Percentiles rank a stretch among this genome's conserved stretches.
Evolutionary conservation across 2,113 vertebrate genomes (phyloP).

Genomic region (Bagarius yarrelli): DNA sequence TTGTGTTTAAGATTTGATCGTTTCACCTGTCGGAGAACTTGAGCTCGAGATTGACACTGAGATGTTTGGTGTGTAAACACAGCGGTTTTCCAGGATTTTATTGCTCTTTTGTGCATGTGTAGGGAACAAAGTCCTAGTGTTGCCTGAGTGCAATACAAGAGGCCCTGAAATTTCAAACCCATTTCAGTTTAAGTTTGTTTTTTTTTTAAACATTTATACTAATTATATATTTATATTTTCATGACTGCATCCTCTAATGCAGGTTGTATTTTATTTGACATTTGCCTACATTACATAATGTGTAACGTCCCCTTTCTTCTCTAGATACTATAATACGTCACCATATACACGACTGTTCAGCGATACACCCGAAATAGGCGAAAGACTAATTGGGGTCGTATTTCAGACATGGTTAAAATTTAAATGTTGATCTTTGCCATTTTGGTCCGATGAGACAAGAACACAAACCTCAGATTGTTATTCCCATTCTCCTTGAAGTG

Average conservation of each 20-base stretch:
- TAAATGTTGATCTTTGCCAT: background rate
- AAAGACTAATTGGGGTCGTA: no score
- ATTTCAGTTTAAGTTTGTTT: no score
- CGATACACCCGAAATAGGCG: no score
- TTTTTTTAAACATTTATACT: no score
- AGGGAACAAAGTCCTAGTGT: background rate
- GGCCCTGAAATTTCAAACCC: background rate
- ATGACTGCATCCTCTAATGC: background rate
- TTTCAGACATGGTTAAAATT: no score
- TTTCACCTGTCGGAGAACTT: background rate
- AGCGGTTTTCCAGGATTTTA: background rate
- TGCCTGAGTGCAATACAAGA: background rate
- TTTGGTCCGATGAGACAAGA: background rate
- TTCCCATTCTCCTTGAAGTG: background rate
- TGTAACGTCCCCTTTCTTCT: no score
- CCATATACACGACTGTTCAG: no score
- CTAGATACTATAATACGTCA: no score
- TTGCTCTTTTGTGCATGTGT: background rate
- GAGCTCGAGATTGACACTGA: background rate
- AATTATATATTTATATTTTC: no score
- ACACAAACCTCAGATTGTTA: background rate
- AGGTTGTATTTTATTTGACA: background rate
- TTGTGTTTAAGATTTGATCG: background rate
- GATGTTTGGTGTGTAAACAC: slow-evolving; percentile 1
- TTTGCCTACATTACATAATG: no score